A percentile compares a stretch with the other conserved stretches of the same genome.
phyloP scores from a whole-genome alignment of 1,140 invertebrate species.

The Brachionus paranguensis region DNA sequence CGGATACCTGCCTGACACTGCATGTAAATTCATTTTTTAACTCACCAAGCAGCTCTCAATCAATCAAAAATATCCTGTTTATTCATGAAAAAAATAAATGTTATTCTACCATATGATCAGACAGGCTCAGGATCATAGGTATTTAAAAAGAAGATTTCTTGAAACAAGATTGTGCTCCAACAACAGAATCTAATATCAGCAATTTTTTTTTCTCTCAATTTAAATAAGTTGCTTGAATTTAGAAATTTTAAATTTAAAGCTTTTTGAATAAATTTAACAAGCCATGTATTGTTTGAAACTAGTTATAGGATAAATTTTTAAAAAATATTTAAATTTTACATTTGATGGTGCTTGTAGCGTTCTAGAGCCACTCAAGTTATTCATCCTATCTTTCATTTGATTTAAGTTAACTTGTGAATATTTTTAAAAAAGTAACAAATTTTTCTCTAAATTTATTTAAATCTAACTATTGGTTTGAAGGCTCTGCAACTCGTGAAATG shows the following conservation, averaged over 20 bases:
- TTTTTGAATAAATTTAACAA: background rate
- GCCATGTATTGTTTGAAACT: background rate
- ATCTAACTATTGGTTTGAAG: background rate
- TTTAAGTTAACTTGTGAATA: background rate
- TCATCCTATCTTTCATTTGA: too few relatives aligned
- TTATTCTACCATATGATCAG: background rate
- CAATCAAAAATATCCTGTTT: background rate
- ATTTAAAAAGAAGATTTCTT: too few relatives aligned
- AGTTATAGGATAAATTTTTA: background rate
- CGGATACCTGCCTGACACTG: background rate
- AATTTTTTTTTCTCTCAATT: background rate
- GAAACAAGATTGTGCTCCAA: too few relatives aligned
- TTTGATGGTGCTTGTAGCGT: background rate
- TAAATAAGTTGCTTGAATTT: background rate
- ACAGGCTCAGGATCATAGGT: background rate
- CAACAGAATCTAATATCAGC: background rate
- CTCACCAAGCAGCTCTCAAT: background rate
- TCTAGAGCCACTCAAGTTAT: background rate
- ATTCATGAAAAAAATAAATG: background rate
- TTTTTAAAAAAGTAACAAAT: background rate
- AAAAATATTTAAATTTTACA: background rate
- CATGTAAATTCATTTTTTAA: background rate
- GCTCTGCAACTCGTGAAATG: background rate
- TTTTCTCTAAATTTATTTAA: background rate
- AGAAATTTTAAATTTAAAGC: background rate